These are phyloP conservation scores for Meteorus sp. DNA, from an alignment of 1,140 invertebrate genomes.

Conservation along the genomic window DNA sequence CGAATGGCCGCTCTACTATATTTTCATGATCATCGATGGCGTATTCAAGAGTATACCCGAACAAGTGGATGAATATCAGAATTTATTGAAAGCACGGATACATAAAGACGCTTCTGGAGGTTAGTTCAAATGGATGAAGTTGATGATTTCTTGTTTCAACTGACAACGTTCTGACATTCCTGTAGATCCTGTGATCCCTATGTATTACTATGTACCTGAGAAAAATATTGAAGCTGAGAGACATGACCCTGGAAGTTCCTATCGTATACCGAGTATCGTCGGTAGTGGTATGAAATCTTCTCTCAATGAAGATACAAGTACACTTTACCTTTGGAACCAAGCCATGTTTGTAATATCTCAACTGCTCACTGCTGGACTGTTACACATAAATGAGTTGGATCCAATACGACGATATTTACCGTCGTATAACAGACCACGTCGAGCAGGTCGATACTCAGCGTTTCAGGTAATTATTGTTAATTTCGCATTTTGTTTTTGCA, in stretches of 20 bases:
- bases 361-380: slow-evolving; percentile 81
- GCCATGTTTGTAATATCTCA: slow-evolving; percentile 93
- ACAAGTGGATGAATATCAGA: slow-evolving; percentile 90
- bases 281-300: slow-evolving; percentile 39
- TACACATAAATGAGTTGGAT: slow-evolving; percentile 95
- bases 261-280: slow-evolving; percentile 65
- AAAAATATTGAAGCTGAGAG: slow-evolving; percentile 78
- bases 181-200: slow-evolving; percentile 78
- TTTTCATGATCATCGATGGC: slow-evolving; percentile 95
- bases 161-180: no score
- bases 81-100: slow-evolving; percentile 76
- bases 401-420: slow-evolving; percentile 93
- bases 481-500: slow-evolving; percentile 6
- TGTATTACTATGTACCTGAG: slow-evolving; percentile 90
- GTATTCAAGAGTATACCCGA: slow-evolving; percentile 87
- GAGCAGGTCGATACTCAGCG: slow-evolving; percentile 90
- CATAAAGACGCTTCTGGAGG: slow-evolving; percentile 79
- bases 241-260: slow-evolving; percentile 70
- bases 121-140: slow-evolving; percentile 42
- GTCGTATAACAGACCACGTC: slow-evolving; percentile 89
- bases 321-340: slow-evolving; percentile 86
- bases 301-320: slow-evolving; percentile 56
- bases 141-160: slow-evolving; percentile 1
- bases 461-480: slow-evolving; percentile 79
- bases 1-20: slow-evolving; percentile 97